Conservation (phyloP, 92 coral and sea anemone genomes). For the Epizoanthus illoricatus region DNA sequence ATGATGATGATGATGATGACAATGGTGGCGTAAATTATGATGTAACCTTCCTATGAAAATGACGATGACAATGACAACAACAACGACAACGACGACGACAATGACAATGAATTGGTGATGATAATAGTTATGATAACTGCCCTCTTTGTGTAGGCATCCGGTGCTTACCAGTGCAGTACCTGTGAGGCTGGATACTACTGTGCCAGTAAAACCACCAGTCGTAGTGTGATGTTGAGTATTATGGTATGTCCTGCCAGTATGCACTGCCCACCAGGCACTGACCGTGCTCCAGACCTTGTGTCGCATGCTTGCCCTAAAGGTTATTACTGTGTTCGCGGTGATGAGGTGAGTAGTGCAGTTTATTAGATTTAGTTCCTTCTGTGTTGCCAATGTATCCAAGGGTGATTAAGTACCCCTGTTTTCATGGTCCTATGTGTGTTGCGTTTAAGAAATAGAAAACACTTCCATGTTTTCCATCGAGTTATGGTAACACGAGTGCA, state of each 20-base stretch:
- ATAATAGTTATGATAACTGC: background rate
- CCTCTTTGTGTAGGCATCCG: constrained; percentile 66
- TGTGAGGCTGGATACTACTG: constrained; percentile 96
- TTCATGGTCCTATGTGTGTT: no score
- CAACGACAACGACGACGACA: background rate
- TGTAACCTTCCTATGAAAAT: background rate
- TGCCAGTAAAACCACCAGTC: constrained; percentile 83
- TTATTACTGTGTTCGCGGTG: constrained; percentile 91
- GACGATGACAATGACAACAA: background rate
- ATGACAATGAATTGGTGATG: background rate
- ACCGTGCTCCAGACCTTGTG: constrained; percentile 83
- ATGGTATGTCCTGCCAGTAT: constrained; percentile 95
- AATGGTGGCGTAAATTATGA: background rate
- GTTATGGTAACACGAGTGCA: no score
- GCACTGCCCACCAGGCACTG: constrained; percentile 86
- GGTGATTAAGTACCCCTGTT: no score
- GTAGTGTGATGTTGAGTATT: constrained; percentile 64
- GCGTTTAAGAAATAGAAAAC: no score
- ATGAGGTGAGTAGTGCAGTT: constrained; percentile 65
- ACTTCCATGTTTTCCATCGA: no score
- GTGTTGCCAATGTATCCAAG: background rate
- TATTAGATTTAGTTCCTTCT: no score
- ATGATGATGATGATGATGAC: background rate
- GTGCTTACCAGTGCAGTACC: constrained; percentile 79
- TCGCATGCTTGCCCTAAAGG: constrained; percentile 83